Base-by-base conservation (phyloP, 2,797 vertebrate genomes). In the Phoeniculus purpureus region DNA sequence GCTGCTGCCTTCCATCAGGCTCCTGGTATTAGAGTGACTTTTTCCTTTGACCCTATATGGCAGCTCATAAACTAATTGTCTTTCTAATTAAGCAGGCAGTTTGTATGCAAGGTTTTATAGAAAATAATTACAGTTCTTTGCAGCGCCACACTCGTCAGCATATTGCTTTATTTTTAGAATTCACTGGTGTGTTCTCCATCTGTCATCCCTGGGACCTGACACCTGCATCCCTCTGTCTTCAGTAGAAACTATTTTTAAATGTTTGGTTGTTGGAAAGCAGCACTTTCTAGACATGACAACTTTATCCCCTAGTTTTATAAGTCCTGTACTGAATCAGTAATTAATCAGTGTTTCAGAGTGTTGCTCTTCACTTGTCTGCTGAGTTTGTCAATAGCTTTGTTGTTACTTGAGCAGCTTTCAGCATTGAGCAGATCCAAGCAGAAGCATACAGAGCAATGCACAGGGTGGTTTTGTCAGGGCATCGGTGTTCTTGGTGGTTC, bases 51-150 rank as follows among this genome's bases (percentile, higher is more conserved):
- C 37, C 21, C 43, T 58, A 4, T 9, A 18, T 40, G 54, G 71
- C 78, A 74, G 67, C 31, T 81, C 51, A 55, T 37, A 64, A 84
- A 88, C n/a, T 58, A 74, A 84, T 55, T 91, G 51, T 34, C 77
- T 59, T 76, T 83, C 72, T 86, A 72, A 94, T 85, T 48, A 92
- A 85, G 85, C 56, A 80, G 67, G 55, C 59, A 77, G 88, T 45
- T 83, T 50, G 11, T 25, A 52, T 31, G 66, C 3, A 20, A 43
- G 29, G 50, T 31, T 4, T 3, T 26, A 17, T 0, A 56, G 65
- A 58, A 90, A 91, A 72, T 31, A 68, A 80, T 7, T 76, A 58
- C 51, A 61, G 67, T 75, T 68, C 56, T 87, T 87, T 88, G 45
- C 55, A 77, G 15, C 25, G 10, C 37, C 25, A 14, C 48, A 17